Percentiles rank a stretch among this genome's conserved stretches.
These are phyloP conservation scores for Sceloporus undulatus DNA, from an alignment of 2,113 vertebrate species.

Conservation along the genomic window DNA sequence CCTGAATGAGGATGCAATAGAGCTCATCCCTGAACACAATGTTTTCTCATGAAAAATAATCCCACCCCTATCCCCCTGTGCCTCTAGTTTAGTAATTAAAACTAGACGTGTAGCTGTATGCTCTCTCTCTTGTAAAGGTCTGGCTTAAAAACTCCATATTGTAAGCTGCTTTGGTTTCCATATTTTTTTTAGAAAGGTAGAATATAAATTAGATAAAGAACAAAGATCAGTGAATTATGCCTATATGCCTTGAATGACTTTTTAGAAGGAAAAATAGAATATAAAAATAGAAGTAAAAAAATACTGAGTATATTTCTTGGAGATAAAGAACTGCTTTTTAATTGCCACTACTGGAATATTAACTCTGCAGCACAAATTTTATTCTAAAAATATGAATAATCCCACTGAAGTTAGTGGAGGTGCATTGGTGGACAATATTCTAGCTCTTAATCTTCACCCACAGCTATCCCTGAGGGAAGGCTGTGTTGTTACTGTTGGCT, in stretches of 20 bases:
- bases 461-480: conserved; percentile 48
- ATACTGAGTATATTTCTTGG: background rate
- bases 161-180: too few relatives aligned
- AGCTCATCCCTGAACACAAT: background rate
- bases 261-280: background rate
- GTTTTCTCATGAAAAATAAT: background rate
- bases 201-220: too few relatives aligned
- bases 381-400: background rate
- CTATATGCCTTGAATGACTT: background rate
- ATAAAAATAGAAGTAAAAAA: background rate
- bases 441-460: conserved; percentile 57
- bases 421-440: conserved; percentile 45
- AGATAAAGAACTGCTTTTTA: background rate
- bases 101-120: background rate
- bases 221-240: background rate
- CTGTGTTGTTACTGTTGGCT: conserved; percentile 68
- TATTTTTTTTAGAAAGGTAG: too few relatives aligned
- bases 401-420: background rate
- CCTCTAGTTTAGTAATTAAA: background rate
- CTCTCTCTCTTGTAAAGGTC: background rate
- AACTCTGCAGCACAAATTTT: conserved; percentile 56
- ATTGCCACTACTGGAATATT: background rate
- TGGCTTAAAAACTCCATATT: too few relatives aligned
- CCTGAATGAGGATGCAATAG: too few relatives aligned
- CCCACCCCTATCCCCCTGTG: background rate